Evolutionary conservation across 2,797 vertebrate genomes (phyloP), one percentile per base, ranked within the genome.

Genomic region (Glyptemys insculpta): DNA sequence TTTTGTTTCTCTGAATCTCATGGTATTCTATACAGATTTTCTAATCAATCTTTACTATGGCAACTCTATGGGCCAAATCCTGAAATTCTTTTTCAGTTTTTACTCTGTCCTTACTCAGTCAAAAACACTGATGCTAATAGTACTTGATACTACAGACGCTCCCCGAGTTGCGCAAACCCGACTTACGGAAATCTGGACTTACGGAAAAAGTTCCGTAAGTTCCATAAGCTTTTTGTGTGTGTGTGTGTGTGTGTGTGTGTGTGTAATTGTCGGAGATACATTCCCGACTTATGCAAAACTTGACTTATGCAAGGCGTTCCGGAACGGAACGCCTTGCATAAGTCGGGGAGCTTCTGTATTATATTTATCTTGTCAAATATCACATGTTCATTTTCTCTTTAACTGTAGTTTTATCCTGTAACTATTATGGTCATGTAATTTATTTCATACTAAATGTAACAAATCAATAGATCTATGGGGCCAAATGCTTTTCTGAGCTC

Each of bases 381-480:
- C 25, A 47, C 84, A 87, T 19, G 79, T 89, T 93, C 57, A 93
- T 87, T 91, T 95, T 92, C 94, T 94, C 68, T 95, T 53, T 88
- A 93, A 85, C 65, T 97, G 89, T 88, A 95, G 83, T 87, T 96
- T 94, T 95, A 95, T 76, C 86, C 94, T 68, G 92, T 84, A 53
- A 95, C 83, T 94, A 65, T 82, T 82, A 78, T 8, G 53, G 79
- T 79, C 93, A 92, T 68, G 83, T 91, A 37, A 90, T 91, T 91
- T 93, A 78, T 80, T 90, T 95, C 95, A 96, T 96, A 92, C 91
- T 95, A 83, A 19, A 83, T 82, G 86, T 83, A 84, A 86, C 84
- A 79, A 90, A 84, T 50, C 23, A 65, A 68, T 50, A 49, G 47
- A 49, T 18, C 15, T 50, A 29, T 50, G 29, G 29, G 29, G 47